Evolutionary conservation across 2,888 invertebrate genomes (phyloP), one percentile per base, ranked within the genome.

Genomic region (Ophion ventricosus): DNA sequence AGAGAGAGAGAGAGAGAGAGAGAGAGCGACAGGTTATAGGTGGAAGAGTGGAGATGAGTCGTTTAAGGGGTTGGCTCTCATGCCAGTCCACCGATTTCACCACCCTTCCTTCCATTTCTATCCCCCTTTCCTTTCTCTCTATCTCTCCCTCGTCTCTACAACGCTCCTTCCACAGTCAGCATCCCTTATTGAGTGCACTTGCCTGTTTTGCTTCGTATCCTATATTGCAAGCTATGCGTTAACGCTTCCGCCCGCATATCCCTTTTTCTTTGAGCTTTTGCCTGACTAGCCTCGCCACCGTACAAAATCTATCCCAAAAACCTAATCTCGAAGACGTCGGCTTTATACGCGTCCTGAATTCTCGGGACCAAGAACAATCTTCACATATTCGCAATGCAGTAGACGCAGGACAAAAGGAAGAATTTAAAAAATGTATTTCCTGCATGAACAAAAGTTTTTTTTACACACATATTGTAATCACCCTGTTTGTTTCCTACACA

Each of bases 111-210:
- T 20, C 40, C 40, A 20, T 43, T 61, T 54, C 25, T 54, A 29
- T 11, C 17, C 49, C 14, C 49, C 29, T 54, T 64, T 14, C 49
- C 57, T 70, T 43, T 61, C 49, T 56, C 54, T 70, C 63, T 63
- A 54, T 57, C 25, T 35, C 40, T 49, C 61, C 26, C 20, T 40
- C 59, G 56, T 72, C 43, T 80, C 69, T 66, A 3, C n/a, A 40
- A 26, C 70, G 25, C 61, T 61, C 73, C 11, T 54, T 64, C 40
- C 20, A 40, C 57, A 59, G 43, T 75, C 79, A 86, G 87, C 87
- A 87, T 90, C 88, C 88, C 87, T 87, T 85, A 89, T 88, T 90
- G 90, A 90, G 90, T 90, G 89, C 87, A 89, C 88, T 90, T 88
- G 89, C 88, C 89, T 89, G 89, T 89, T 88, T 88, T 80, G 80